These are phyloP conservation scores for Mesocricetus auratus DNA, from an alignment of 2,113 vertebrate species.

Conservation along the genomic window DNA sequence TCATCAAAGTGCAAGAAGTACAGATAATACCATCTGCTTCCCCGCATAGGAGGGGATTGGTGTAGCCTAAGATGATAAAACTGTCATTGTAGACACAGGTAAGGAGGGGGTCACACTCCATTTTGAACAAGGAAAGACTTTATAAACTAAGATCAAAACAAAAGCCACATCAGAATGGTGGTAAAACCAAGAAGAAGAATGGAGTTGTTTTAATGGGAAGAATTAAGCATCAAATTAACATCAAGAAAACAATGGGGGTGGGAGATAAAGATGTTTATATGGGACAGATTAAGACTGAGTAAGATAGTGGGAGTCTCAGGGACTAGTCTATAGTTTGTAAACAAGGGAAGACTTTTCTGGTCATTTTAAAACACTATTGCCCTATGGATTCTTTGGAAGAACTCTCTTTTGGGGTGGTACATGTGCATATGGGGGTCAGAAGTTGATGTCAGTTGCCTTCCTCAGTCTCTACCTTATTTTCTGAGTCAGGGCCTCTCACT, in stretches of 20 bases:
- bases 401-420: neutral
- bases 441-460: neutral
- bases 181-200: neutral
- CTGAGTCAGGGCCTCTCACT: neutral
- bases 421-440: neutral
- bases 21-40: neutral
- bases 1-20: neutral
- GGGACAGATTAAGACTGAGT: neutral
- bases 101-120: neutral
- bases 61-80: neutral
- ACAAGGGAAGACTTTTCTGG: neutral
- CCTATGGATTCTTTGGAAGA: neutral
- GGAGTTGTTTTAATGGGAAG: neutral
- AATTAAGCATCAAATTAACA: neutral
- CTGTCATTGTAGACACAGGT: neutral
- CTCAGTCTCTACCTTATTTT: neutral
- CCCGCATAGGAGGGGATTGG: neutral
- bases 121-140: slow-evolving; percentile 47
- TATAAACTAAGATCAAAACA: neutral
- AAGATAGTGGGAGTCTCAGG: neutral
- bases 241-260: neutral
- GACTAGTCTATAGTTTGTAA: neutral
- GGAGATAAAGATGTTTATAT: too few species aligned
- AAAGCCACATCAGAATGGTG: neutral
- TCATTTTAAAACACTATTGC: neutral